Conservation (phyloP, 1,140 invertebrate species). For the Lordiphosa stackelbergi region DNA sequence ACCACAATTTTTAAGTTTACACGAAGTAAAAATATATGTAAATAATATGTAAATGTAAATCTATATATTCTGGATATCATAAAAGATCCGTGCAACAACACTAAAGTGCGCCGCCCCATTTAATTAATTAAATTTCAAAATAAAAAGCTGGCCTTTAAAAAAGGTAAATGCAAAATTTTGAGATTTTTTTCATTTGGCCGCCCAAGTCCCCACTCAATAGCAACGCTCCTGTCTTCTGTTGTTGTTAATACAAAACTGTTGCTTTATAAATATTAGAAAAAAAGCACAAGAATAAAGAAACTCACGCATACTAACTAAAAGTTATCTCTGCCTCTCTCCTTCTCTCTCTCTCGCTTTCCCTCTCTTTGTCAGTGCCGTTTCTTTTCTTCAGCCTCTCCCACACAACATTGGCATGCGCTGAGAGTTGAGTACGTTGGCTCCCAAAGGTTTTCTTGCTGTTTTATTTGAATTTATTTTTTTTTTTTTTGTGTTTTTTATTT, state of each 20-base stretch:
- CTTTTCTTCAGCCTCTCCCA: conserved; percentile 3
- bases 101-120: no score
- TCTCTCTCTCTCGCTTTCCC: conserved; percentile 11
- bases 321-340: conserved; percentile 6
- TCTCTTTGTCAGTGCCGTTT: neutral
- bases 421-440: conserved; percentile 49
- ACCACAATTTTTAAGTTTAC: no score
- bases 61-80: no score
- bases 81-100: no score
- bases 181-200: neutral
- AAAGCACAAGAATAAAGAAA: conserved; percentile 38
- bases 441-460: conserved; percentile 1
- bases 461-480: neutral
- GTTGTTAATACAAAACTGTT: conserved; percentile 37
- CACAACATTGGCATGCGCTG: conserved; percentile 29
- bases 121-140: no score
- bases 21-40: no score
- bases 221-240: conserved; percentile 18
- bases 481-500: neutral
- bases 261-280: conserved; percentile 51
- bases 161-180: no score
- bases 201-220: neutral
- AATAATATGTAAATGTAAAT: no score
- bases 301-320: conserved; percentile 34
- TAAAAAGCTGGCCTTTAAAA: no score